Evolutionary conservation across 2,888 invertebrate species (phyloP).

Genomic region (Punctoribates punctum): DNA sequence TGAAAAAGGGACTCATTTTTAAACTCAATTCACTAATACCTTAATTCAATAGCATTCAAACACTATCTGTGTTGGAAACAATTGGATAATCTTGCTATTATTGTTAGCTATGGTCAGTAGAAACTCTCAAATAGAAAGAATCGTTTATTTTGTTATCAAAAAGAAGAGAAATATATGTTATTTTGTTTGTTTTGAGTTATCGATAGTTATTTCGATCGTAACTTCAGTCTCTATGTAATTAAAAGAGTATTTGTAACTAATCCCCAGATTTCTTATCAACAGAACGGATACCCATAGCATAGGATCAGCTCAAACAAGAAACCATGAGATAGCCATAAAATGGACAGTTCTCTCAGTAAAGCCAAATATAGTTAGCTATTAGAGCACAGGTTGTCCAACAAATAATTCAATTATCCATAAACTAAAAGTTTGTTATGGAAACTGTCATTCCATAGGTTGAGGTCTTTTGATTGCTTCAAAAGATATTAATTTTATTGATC

Average conservation of each 20-base stretch:
- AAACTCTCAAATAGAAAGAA: too few species aligned
- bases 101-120: too few species aligned
- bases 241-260: neutral
- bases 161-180: too few species aligned
- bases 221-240: neutral
- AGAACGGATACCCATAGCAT: neutral
- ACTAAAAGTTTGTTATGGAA: neutral
- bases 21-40: too few species aligned
- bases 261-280: neutral
- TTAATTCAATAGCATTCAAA: too few species aligned
- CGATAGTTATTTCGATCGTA: neutral
- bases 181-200: too few species aligned
- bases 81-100: too few species aligned
- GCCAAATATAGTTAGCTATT: neutral
- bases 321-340: neutral
- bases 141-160: too few species aligned
- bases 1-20: neutral
- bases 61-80: too few species aligned
- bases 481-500: neutral
- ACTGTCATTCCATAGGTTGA: neutral
- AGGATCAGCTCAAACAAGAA: neutral
- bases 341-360: neutral
- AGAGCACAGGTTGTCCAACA: neutral
- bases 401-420: neutral
- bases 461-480: neutral